Evolutionary conservation across 2,797 vertebrate species (phyloP).

Genomic region (Aratinga solstitialis): DNA sequence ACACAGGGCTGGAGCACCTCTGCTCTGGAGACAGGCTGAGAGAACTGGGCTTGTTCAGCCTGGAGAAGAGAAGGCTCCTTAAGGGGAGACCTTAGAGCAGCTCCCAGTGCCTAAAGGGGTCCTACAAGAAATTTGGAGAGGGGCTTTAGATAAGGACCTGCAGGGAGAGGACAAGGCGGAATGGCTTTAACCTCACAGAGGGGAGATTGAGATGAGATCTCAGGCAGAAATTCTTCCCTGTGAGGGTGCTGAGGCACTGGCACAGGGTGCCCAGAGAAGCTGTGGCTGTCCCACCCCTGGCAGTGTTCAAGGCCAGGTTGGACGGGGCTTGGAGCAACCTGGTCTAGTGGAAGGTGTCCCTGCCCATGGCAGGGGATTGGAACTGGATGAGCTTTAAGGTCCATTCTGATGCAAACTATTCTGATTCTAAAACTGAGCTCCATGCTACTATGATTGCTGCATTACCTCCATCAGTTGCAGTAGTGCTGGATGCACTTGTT

Average conservation of each 20-base stretch:
- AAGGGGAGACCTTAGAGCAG: neutral
- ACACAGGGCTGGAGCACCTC: neutral
- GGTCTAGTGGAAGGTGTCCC: neutral
- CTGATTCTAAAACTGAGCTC: neutral
- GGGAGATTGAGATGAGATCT: neutral
- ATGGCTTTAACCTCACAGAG: neutral
- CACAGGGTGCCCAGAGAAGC: neutral
- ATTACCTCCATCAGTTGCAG: neutral
- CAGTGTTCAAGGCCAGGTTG: neutral
- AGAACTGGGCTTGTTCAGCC: neutral
- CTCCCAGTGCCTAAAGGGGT: neutral
- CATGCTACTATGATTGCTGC: neutral
- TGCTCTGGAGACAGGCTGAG: neutral
- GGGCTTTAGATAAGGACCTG: neutral
- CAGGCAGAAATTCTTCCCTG: neutral
- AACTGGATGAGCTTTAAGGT: neutral
- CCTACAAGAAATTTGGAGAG: neutral
- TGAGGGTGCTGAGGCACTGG: neutral
- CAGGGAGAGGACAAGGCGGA: neutral
- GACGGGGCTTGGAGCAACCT: neutral
- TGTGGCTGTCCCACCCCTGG: neutral
- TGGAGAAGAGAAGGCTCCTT: neutral
- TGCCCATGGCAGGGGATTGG: neutral
- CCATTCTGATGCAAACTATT: neutral
- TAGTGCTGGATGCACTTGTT: neutral